Percentiles rank a stretch among this genome's conserved stretches.
phyloP scores from a whole-genome alignment of 2,113 vertebrate species.

The Hylia prasina region DNA sequence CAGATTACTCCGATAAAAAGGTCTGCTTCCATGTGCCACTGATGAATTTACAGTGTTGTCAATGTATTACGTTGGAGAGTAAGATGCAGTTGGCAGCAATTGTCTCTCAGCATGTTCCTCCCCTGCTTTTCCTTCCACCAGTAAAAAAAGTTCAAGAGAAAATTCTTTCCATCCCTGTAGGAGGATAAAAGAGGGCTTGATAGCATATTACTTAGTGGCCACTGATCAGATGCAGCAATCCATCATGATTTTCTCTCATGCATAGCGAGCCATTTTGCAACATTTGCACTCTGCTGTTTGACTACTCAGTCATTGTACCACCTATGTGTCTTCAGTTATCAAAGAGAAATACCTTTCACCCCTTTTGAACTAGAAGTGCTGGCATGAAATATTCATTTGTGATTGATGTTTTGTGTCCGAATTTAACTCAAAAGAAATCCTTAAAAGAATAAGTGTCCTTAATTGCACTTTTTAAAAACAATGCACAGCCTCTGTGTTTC shows the following conservation, averaged over 20 bases:
- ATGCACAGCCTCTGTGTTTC: neutral
- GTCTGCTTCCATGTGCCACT: neutral
- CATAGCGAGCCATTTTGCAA: neutral
- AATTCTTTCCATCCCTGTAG: neutral
- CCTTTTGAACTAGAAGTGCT: neutral
- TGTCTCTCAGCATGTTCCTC: neutral
- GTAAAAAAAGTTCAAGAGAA: constrained; percentile 7
- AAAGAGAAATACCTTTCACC: neutral
- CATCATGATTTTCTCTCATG: neutral
- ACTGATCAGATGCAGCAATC: neutral
- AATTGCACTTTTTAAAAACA: neutral
- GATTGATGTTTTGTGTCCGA: neutral
- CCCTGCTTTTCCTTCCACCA: neutral
- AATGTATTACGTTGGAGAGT: neutral
- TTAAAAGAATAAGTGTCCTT: neutral
- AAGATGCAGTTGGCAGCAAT: neutral
- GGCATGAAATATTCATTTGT: neutral
- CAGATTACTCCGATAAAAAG: neutral
- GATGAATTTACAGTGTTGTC: neutral
- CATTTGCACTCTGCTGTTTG: neutral
- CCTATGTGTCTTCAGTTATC: neutral
- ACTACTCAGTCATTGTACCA: neutral
- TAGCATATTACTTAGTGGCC: neutral
- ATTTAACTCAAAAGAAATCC: neutral
- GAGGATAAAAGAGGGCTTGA: neutral